phyloP scores from a whole-genome alignment of 2,797 vertebrate genomes.

The Salarias fasciatus region DNA sequence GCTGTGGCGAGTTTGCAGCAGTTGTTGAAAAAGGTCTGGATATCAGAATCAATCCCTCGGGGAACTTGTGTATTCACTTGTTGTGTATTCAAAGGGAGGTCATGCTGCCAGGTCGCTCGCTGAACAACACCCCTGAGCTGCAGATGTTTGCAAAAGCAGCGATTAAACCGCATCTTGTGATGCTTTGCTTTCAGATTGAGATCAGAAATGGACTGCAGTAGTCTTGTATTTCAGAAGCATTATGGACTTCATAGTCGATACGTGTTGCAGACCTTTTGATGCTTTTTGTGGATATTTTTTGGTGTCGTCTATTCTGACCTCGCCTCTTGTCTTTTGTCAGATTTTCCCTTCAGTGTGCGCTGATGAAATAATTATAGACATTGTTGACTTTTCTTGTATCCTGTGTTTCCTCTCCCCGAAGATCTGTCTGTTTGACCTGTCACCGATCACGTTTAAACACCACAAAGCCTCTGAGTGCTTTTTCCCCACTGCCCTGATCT shows the following conservation, averaged over 20 bases:
- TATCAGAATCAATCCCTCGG: slow-evolving; percentile 9
- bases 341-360: slow-evolving; percentile 28
- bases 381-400: slow-evolving; percentile 41
- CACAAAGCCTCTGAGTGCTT: slow-evolving; percentile 47
- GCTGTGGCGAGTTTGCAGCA: background rate
- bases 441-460: slow-evolving; percentile 61
- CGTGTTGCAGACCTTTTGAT: slow-evolving; percentile 7
- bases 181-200: too few relatives aligned
- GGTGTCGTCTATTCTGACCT: slow-evolving; percentile 29
- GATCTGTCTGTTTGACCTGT: slow-evolving; percentile 56
- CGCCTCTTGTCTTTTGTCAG: slow-evolving; percentile 38
- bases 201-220: too few relatives aligned
- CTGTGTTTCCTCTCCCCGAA: slow-evolving; percentile 33
- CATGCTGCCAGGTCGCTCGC: slow-evolving; percentile 7
- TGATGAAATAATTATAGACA: slow-evolving; percentile 54
- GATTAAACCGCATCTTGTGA: too few relatives aligned
- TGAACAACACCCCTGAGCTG: slow-evolving; percentile 21
- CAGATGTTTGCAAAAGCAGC: slow-evolving; percentile 5
- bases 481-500: slow-evolving; percentile 27
- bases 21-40: background rate
- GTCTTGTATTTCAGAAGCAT: too few relatives aligned
- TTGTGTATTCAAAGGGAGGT: slow-evolving; percentile 16
- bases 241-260: background rate
- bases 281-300: slow-evolving; percentile 1
- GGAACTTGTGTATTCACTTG: slow-evolving; percentile 22